Conservation (phyloP, 2,797 vertebrate species). For the Rhynchotus rufescens region DNA sequence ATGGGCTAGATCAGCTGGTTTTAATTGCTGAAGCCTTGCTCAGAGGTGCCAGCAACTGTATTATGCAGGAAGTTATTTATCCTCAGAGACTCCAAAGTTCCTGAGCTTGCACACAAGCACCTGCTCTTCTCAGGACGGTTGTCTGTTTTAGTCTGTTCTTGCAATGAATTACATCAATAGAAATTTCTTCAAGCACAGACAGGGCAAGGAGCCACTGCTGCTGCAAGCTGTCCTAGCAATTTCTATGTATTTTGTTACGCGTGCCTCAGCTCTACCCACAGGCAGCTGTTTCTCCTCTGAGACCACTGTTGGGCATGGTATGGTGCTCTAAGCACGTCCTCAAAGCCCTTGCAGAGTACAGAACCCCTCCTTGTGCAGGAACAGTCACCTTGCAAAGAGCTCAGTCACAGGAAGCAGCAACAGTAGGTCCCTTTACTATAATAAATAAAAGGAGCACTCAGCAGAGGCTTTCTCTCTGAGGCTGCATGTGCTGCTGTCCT, state of each 20-base stretch:
- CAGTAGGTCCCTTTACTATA: accelerated
- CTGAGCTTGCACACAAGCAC: not conserved
- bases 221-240: not conserved
- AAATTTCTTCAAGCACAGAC: accelerated
- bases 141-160: not conserved
- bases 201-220: not conserved
- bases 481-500: not conserved
- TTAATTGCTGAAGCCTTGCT: no score
- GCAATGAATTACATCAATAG: not conserved
- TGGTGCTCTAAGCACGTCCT: not conserved
- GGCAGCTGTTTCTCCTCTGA: accelerated
- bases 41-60: not conserved
- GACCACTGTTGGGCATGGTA: accelerated
- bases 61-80: accelerated
- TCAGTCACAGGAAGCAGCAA: accelerated
- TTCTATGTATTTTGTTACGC: not conserved
- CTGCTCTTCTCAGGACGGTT: no score
- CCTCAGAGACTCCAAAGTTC: not conserved
- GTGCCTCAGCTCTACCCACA: not conserved
- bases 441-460: not conserved
- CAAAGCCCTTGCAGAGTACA: not conserved
- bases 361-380: not conserved
- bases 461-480: not conserved
- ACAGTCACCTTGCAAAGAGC: not conserved
- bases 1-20: accelerated